Evolutionary conservation across 2,113 vertebrate genomes (phyloP), one percentile per base, ranked within the genome.

Genomic region (Pao palembangensis): DNA sequence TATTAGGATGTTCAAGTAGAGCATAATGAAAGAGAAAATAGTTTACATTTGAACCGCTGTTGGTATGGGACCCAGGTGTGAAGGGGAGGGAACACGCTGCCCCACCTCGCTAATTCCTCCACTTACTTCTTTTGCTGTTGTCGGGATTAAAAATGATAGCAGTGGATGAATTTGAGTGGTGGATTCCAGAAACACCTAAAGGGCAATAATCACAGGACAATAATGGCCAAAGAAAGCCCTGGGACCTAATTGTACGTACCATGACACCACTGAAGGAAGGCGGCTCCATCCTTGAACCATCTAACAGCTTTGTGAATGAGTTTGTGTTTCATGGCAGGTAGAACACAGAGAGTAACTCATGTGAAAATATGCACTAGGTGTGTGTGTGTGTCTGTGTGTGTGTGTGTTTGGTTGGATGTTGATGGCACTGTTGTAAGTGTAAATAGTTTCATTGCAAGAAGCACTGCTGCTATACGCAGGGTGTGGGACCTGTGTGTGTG

Each of bases 21-120:
- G 49, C 85, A 69, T 54, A 71, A 60, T 8, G 55, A 74, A 84
- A 73, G 78, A 79, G 78, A 61, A 69, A 71, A 62, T 64, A 71
- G 67, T 81, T 73, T 73, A 63, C 77, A 71, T 79, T 76, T 73
- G 69, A 76, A 82, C 78, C 74, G 75, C 78, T 75, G 64, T 79
- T 72, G 73, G 66, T 72, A 46, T 61, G 65, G 61, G 69, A 78
- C 67, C 81, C 76, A 44, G 47, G 79, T 80, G 64, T 56, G 41
- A 54, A 23, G 17, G 43, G 48, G 58, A 49, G 69, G 47, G 13
- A 23, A 54, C 51, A 71, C 50, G 59, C 59, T 70, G 69, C 71
- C 66, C 64, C 60, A 77, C 34, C 25, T 34, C 20, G 1, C 62
- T 84, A 86, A 88, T 77, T 80, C 74, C 25, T 53, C 34, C 50